Evolutionary conservation across 2,888 invertebrate species (phyloP), one percentile per base, ranked within the genome.

Genomic region (Hirtodrosophila duncani): DNA sequence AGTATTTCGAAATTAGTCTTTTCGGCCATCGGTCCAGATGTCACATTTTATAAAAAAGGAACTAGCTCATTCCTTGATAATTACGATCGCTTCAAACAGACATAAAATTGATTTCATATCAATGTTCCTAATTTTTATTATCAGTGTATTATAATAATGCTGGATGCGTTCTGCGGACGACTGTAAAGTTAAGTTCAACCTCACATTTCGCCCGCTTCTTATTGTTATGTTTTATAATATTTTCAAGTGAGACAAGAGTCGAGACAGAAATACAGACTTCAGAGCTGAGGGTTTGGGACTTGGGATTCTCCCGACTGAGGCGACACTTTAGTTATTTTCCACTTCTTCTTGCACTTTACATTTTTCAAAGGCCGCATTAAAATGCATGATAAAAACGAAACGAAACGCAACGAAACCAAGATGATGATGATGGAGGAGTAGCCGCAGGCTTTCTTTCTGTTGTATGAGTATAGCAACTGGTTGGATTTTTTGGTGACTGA

Each of bases 151-250:
- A n/a, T n/a, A n/a, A n/a, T n/a, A n/a, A n/a, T n/a, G n/a, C n/a
- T n/a, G n/a, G n/a, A n/a, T n/a, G n/a, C n/a, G n/a, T n/a, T n/a
- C n/a, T n/a, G n/a, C n/a, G n/a, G n/a, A n/a, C n/a, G n/a, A n/a
- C n/a, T n/a, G n/a, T n/a, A n/a, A n/a, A n/a, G n/a, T n/a, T n/a
- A 53, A 60, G 60, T 61, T 59, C 65, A 61, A 62, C 62, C 61
- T 77, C 61, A 72, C 71, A 66, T 78, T 77, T 69, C 61, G 67
- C 69, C 30, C 38, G 65, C 67, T 70, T 74, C 75, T 78, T 72
- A 78, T 72, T 78, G 79, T 72, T 78, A 72, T 78, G 72, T 74
- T 78, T 72, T 72, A 72, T 72, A 72, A 78, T 78, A 74, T 74
- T 74, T 51, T 67, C 55, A 66, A n/a, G n/a, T n/a, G 51, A 69